Evolutionary conservation across 2,113 vertebrate genomes (phyloP).

Genomic region (Campylomormyrus tamandua): DNA sequence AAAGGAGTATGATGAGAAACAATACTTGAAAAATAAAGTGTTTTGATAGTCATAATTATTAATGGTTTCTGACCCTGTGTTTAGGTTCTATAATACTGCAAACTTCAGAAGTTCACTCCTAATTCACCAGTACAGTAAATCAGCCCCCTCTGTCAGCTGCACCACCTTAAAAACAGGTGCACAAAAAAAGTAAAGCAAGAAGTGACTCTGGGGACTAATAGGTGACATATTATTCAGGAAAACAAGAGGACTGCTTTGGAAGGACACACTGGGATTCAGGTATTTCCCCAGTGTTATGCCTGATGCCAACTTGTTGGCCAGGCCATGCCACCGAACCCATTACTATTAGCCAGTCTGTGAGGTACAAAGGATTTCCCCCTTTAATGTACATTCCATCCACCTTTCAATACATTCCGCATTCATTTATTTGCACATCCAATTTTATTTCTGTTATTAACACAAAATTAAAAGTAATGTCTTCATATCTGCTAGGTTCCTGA

Average conservation of each 20-base stretch:
- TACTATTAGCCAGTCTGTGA: not conserved
- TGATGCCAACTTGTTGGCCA: not conserved
- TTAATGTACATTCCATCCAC: not conserved
- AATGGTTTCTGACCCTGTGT: not conserved
- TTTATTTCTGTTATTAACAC: not conserved
- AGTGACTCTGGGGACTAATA: not conserved
- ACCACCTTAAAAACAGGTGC: slow-evolving; percentile 32
- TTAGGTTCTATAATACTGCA: slow-evolving; percentile 18
- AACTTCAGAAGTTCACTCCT: not conserved
- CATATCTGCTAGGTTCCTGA: not conserved
- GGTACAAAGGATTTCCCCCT: not conserved
- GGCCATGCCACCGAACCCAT: not conserved
- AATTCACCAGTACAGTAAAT: slow-evolving; percentile 34
- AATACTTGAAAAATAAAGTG: slow-evolving; percentile 19
- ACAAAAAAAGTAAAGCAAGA: not conserved
- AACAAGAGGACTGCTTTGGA: not conserved
- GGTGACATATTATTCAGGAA: not conserved
- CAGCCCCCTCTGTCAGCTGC: slow-evolving; percentile 44
- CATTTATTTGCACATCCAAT: not conserved
- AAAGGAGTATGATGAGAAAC: slow-evolving; percentile 7
- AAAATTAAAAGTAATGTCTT: not conserved
- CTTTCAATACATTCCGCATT: not conserved
- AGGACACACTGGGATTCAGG: not conserved
- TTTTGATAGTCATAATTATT: not conserved
- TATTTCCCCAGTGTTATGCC: not conserved